Evolutionary conservation across 2,113 vertebrate genomes (phyloP).

Genomic region (Aramus guarauna): DNA sequence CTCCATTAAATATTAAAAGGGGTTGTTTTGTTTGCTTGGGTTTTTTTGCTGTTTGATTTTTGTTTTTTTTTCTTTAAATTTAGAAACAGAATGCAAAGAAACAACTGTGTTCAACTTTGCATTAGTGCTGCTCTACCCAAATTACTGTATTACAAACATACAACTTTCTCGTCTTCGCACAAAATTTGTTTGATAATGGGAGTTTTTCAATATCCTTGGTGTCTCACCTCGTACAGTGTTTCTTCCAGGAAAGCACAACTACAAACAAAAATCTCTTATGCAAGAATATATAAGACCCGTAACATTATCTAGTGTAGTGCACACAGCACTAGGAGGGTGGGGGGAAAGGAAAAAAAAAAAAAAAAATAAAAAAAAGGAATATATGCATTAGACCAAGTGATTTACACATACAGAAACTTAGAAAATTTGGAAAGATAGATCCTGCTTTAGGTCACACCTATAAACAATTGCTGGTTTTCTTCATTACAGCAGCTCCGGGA

Average conservation of each 20-base stretch:
- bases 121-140: not conserved
- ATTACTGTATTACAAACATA: not conserved
- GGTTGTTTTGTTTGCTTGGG: not conserved
- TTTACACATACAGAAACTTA: not conserved
- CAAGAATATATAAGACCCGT: not conserved
- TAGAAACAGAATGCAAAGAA: not conserved
- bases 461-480: not conserved
- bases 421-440: not conserved
- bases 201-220: not conserved
- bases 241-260: not conserved
- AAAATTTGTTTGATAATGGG: not conserved
- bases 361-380: not conserved
- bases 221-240: not conserved
- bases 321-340: not conserved
- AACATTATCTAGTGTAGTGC: not conserved
- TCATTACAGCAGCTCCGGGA: not conserved
- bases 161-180: not conserved
- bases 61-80: not conserved
- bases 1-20: conserved; percentile 27
- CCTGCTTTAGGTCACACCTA: not conserved
- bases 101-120: not conserved
- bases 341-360: not conserved
- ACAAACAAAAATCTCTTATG: not conserved
- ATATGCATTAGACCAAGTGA: not conserved
- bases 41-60: not conserved